Percentiles rank a stretch among this genome's conserved stretches.
phyloP scores from a whole-genome alignment of 2,888 invertebrate genomes.

The Lasioglossum lativentre region DNA sequence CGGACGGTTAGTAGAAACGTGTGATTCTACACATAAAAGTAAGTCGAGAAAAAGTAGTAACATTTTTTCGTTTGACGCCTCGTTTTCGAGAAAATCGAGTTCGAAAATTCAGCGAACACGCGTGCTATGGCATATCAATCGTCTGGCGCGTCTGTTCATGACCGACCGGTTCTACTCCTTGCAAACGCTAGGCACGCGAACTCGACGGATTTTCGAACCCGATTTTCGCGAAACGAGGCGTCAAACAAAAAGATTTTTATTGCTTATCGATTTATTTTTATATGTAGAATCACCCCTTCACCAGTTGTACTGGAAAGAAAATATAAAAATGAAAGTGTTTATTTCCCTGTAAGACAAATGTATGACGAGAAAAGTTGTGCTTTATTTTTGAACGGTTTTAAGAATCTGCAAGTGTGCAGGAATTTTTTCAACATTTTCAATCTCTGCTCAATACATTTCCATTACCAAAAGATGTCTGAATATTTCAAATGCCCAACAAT shows the following conservation, averaged over 20 bases:
- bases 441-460: not conserved
- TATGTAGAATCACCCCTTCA: not conserved
- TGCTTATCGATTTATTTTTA: not conserved
- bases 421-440: not conserved
- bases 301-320: not conserved
- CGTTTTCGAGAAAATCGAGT: not conserved
- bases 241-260: not conserved
- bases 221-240: not conserved
- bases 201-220: not conserved
- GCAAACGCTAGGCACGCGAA: not conserved
- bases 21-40: too few relatives aligned
- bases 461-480: not conserved
- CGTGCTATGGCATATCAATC: not conserved
- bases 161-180: not conserved
- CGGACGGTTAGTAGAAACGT: too few relatives aligned
- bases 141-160: not conserved
- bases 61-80: too few relatives aligned
- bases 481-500: not conserved
- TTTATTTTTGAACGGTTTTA: too few relatives aligned
- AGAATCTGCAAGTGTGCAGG: too few relatives aligned
- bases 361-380: too few relatives aligned
- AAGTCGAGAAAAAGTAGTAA: too few relatives aligned
- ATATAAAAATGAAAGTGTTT: not conserved
- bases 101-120: not conserved
- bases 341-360: not conserved